Evolutionary conservation across 2,113 vertebrate genomes (phyloP).

Genomic region (Neopipo cinnamomea): DNA sequence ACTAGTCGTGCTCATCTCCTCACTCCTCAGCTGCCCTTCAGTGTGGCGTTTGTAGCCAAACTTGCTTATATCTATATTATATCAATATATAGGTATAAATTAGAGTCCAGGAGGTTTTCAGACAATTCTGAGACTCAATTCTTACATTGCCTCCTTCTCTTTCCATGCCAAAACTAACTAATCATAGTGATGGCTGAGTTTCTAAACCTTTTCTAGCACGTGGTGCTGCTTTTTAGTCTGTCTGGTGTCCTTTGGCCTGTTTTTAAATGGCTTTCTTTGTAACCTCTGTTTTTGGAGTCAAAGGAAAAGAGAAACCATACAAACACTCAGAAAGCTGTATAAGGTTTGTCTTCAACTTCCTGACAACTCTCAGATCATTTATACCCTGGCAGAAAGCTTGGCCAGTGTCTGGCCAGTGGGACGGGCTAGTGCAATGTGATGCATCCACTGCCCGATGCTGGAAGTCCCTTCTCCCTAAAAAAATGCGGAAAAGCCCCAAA

Average conservation of each 20-base stretch:
- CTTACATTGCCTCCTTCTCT: background rate
- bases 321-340: background rate
- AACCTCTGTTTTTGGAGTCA: background rate
- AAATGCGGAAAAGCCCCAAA: background rate
- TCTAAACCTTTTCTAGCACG: background rate
- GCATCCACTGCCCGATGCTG: background rate
- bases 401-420: rapidly evolving
- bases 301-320: background rate
- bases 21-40: background rate
- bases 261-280: background rate
- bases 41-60: background rate
- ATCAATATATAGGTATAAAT: background rate
- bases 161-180: background rate
- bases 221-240: background rate
- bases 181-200: background rate
- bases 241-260: background rate
- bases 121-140: background rate
- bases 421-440: rapidly evolving
- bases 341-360: background rate
- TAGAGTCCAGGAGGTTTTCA: background rate
- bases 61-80: background rate
- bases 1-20: rapidly evolving
- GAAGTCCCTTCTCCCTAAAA: background rate
- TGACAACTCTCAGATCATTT: background rate
- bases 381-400: background rate